These are phyloP conservation scores for Dicyrtoma fusca DNA, from an alignment of 2,888 invertebrate genomes.

Conservation along the genomic window DNA sequence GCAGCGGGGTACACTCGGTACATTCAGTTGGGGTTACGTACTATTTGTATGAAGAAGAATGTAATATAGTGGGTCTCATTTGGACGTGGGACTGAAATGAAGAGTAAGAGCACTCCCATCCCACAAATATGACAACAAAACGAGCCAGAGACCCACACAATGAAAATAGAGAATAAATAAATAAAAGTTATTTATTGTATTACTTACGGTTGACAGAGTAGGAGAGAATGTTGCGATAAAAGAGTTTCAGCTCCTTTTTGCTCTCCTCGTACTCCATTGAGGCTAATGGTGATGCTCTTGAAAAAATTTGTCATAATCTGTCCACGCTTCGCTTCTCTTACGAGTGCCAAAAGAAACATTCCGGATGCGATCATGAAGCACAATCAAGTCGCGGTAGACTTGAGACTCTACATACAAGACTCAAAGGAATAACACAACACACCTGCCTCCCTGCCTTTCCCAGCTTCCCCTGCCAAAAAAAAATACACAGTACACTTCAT, in stretches of 20 bases:
- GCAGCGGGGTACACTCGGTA: no score
- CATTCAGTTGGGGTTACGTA: no score
- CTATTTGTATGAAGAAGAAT: no score
- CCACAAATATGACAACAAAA: conserved; percentile 32
- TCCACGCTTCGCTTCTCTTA: conserved; percentile 36
- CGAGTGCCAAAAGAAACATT: conserved; percentile 37
- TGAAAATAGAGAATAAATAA: conserved; percentile 29
- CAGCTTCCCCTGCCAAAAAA: neutral
- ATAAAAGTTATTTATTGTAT: conserved; percentile 36
- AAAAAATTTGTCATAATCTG: conserved; percentile 38
- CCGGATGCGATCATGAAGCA: conserved; percentile 28
- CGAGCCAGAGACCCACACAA: conserved; percentile 17
- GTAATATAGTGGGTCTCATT: neutral
- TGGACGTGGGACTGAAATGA: neutral
- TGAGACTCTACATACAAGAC: neutral
- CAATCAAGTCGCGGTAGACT: conserved; percentile 14
- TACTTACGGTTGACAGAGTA: conserved; percentile 36
- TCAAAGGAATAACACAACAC: neutral
- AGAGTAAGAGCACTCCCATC: conserved; percentile 16
- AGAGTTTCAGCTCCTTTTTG: conserved; percentile 18
- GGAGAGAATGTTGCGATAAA: conserved; percentile 35
- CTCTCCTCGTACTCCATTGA: conserved; percentile 13
- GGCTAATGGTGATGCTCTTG: conserved; percentile 30
- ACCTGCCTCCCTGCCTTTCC: conserved; percentile 19
- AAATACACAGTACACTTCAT: neutral